Evolutionary conservation across 2,797 vertebrate genomes (phyloP).

Genomic region (Peromyscus aztecus): DNA sequence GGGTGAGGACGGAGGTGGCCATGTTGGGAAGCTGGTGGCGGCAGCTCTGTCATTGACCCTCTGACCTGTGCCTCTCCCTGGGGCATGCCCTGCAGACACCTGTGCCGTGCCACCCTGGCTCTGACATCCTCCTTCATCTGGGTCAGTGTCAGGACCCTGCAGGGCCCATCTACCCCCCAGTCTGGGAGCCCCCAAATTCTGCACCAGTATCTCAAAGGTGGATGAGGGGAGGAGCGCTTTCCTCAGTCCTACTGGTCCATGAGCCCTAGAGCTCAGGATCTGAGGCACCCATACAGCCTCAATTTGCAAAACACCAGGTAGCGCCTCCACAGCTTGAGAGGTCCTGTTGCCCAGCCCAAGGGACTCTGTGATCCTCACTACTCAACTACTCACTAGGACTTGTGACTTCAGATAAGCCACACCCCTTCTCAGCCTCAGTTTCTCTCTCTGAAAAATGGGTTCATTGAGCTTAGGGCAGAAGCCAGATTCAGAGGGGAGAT

Average conservation of each 20-base stretch:
- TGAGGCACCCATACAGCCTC: neutral
- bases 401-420: neutral
- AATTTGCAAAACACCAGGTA: neutral
- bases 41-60: neutral
- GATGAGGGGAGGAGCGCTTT: fast-evolving
- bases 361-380: neutral
- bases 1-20: fast-evolving
- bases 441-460: neutral
- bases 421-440: neutral
- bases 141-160: too few species aligned
- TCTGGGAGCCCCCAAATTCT: neutral
- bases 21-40: neutral
- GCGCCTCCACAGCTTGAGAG: neutral
- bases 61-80: fast-evolving
- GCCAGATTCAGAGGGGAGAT: neutral
- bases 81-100: neutral
- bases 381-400: neutral
- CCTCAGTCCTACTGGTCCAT: too few species aligned
- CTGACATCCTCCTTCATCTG: neutral
- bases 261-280: neutral
- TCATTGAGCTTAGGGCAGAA: neutral
- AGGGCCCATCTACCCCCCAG: neutral
- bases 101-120: neutral
- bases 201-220: neutral
- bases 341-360: neutral